These are phyloP conservation scores for Celastrina argiolus DNA, from an alignment of 2,888 invertebrate species.

Conservation along the genomic window DNA sequence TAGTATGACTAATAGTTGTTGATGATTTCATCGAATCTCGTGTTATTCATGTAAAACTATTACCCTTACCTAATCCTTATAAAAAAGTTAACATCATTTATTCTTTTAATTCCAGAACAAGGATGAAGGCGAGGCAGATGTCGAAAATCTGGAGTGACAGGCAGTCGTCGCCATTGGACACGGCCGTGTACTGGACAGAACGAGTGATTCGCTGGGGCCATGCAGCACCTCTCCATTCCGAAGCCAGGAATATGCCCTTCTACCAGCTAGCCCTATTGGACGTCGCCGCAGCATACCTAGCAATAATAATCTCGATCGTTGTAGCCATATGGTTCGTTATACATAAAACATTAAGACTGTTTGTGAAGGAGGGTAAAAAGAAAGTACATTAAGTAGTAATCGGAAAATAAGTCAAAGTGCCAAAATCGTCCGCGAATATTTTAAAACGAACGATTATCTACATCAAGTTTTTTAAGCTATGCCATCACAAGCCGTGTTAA, in stretches of 20 bases:
- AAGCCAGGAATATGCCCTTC: slow-evolving; percentile 50
- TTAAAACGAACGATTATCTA: no score
- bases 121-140: slow-evolving; percentile 57
- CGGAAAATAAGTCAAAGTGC: neutral
- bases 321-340: slow-evolving; percentile 43
- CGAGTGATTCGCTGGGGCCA: slow-evolving; percentile 70
- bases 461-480: no score
- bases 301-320: slow-evolving; percentile 41
- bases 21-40: no score
- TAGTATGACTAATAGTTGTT: no score
- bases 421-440: neutral
- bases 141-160: slow-evolving; percentile 75
- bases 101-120: slow-evolving; percentile 53
- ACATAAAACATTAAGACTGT: slow-evolving; percentile 43
- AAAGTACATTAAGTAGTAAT: slow-evolving; percentile 50
- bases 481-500: no score
- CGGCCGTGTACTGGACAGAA: slow-evolving; percentile 79
- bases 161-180: slow-evolving; percentile 69
- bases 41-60: no score
- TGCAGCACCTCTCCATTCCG: slow-evolving; percentile 49
- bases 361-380: slow-evolving; percentile 49
- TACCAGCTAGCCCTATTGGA: slow-evolving; percentile 55
- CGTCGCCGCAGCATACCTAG: slow-evolving; percentile 48
- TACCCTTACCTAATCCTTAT: no score
- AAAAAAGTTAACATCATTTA: no score